A percentile compares a stretch with the other conserved stretches of the same genome.
These are phyloP conservation scores for Philhelius pedissequus DNA, from an alignment of 2,888 invertebrate genomes.

Conservation along the genomic window DNA sequence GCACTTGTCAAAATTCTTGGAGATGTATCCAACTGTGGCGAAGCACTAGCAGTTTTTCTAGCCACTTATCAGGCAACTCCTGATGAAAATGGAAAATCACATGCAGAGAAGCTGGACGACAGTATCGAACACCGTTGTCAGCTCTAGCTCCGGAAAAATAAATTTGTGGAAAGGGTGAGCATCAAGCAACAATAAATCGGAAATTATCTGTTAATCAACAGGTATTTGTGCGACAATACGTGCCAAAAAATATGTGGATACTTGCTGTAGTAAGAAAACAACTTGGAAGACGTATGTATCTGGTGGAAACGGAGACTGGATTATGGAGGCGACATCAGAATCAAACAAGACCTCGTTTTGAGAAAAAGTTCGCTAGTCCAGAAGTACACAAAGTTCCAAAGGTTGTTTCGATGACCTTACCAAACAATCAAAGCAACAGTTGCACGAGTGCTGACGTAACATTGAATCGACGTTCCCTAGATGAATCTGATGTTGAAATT, in stretches of 20 bases:
- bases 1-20: not conserved
- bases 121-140: not conserved
- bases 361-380: not conserved
- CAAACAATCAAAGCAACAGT: no score
- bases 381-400: no score
- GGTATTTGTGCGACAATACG: not conserved
- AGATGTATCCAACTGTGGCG: not conserved
- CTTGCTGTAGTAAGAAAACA: not conserved
- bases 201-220: not conserved
- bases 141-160: no score
- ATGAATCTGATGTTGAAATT: no score
- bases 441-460: no score
- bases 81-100: no score
- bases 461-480: no score
- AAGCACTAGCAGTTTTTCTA: constrained; percentile 1
- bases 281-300: not conserved
- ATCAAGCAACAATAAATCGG: no score
- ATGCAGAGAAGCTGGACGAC: constrained; percentile 12
- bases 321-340: not conserved
- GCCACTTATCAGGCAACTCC: constrained; percentile 5
- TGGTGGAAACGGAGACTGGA: not conserved
- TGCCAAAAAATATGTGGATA: not conserved
- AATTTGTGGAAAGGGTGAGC: no score
- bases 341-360: not conserved
- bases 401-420: no score